Percentiles rank a stretch among this genome's conserved stretches.
Conservation (phyloP, 2,888 invertebrate genomes). For the Neria commutata region DNA sequence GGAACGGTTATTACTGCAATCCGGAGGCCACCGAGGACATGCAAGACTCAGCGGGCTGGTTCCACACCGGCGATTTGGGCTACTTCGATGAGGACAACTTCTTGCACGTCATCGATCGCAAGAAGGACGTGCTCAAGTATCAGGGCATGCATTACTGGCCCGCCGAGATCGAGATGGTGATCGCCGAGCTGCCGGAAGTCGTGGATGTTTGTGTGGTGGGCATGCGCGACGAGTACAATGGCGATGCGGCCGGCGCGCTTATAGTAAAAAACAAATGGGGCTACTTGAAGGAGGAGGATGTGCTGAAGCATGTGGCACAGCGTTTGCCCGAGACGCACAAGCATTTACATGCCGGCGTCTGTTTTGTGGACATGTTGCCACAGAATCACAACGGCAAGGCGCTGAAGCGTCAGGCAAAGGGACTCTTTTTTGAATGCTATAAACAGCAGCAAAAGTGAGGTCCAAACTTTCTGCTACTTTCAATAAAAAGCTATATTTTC, state of each 20-base stretch:
- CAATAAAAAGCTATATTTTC: not conserved
- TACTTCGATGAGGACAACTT: constrained; percentile 47
- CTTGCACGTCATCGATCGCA: constrained; percentile 47
- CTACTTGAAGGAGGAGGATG: constrained; percentile 33
- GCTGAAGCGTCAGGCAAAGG: constrained; percentile 34
- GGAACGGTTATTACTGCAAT: constrained; percentile 53
- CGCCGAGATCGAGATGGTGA: constrained; percentile 45
- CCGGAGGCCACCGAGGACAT: constrained; percentile 36
- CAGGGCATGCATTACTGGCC: constrained; percentile 44
- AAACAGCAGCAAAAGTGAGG: not conserved
- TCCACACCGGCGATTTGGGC: constrained; percentile 54
- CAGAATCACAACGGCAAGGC: constrained; percentile 47
- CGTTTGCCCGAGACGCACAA: constrained; percentile 41
- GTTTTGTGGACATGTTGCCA: constrained; percentile 44
- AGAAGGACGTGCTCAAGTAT: constrained; percentile 51
- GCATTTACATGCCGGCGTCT: constrained; percentile 44
- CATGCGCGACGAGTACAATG: constrained; percentile 36
- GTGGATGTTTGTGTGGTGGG: constrained; percentile 45
- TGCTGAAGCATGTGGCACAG: constrained; percentile 35
- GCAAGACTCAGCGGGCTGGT: constrained; percentile 46
- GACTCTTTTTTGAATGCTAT: too few relatives aligned
- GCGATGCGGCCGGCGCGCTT: constrained; percentile 49
- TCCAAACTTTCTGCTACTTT: not conserved
- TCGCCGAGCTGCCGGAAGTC: constrained; percentile 42
- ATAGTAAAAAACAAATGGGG: constrained; percentile 35